phyloP scores from a whole-genome alignment of 2,888 invertebrate species.

The Agrilus mali region DNA sequence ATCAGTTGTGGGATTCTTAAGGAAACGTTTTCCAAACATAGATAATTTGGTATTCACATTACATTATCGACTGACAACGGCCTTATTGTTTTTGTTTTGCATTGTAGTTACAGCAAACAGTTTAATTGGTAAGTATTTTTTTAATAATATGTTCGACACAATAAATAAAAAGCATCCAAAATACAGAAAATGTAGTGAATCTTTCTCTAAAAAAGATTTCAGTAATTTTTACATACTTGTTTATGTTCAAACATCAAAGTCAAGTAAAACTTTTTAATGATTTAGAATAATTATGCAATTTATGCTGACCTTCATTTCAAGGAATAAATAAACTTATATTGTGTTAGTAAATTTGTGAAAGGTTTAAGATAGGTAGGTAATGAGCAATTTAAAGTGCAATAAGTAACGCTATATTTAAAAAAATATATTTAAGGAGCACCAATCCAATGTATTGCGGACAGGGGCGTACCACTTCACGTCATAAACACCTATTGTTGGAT shows the following conservation, averaged over 20 bases:
- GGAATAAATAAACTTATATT: too few species aligned
- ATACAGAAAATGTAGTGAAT: background rate
- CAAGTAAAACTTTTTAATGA: too few species aligned
- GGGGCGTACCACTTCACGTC: conserved; percentile 66
- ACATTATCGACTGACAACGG: conserved; percentile 79
- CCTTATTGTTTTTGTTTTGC: conserved; percentile 73
- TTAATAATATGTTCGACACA: background rate
- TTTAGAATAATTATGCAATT: too few species aligned
- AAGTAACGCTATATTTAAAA: background rate
- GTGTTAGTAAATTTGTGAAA: too few species aligned
- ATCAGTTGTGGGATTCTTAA: conserved; percentile 80
- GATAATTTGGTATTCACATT: conserved; percentile 84
- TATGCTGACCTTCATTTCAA: too few species aligned
- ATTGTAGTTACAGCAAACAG: conserved; percentile 83
- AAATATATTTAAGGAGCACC: conserved; percentile 58
- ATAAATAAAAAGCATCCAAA: background rate
- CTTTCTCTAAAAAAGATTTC: too few species aligned
- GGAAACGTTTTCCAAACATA: conserved; percentile 76
- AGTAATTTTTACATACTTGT: too few species aligned
- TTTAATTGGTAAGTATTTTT: conserved; percentile 62
- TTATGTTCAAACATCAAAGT: too few species aligned
- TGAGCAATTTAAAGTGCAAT: background rate
- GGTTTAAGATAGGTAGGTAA: too few species aligned
- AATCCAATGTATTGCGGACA: conserved; percentile 75
- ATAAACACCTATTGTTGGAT: conserved; percentile 88